A percentile compares a stretch with the other conserved stretches of the same genome.
These are phyloP conservation scores for Zaprionus camerounensis DNA, from an alignment of 1,140 invertebrate genomes.

Conservation along the genomic window DNA sequence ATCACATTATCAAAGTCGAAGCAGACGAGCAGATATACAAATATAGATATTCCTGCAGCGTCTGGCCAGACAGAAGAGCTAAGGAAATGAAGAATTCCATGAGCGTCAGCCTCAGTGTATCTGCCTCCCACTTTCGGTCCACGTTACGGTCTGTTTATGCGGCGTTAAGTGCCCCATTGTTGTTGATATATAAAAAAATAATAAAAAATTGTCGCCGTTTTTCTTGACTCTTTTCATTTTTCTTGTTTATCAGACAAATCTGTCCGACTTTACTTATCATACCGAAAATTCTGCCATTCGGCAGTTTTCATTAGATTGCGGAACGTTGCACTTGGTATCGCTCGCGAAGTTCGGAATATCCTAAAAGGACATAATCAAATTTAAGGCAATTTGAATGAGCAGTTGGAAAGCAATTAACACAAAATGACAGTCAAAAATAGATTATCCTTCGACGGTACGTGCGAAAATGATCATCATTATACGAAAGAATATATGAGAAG, in stretches of 20 bases:
- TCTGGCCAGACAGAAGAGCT: not conserved
- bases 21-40: not conserved
- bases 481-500: not conserved
- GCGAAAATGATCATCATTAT: not conserved
- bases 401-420: not conserved
- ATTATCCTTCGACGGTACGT: conserved; percentile 76
- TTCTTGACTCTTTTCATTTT: conserved; percentile 80
- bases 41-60: not conserved
- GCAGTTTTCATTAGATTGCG: conserved; percentile 79
- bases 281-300: conserved; percentile 62
- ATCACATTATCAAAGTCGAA: conserved; percentile 14
- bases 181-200: conserved; percentile 39
- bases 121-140: not conserved
- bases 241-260: conserved; percentile 75
- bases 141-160: conserved; percentile 20
- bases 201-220: conserved; percentile 60
- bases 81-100: not conserved
- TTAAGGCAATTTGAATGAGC: not conserved
- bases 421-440: conserved; percentile 62
- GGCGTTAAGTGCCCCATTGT: conserved; percentile 79
- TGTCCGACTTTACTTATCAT: conserved; percentile 60
- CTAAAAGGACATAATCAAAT: conserved; percentile 7
- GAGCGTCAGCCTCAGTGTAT: not conserved
- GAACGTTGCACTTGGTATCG: conserved; percentile 63
- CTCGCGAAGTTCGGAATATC: conserved; percentile 1